Conservation (phyloP, 2,113 vertebrate species). For the Canis aureus region DNA sequence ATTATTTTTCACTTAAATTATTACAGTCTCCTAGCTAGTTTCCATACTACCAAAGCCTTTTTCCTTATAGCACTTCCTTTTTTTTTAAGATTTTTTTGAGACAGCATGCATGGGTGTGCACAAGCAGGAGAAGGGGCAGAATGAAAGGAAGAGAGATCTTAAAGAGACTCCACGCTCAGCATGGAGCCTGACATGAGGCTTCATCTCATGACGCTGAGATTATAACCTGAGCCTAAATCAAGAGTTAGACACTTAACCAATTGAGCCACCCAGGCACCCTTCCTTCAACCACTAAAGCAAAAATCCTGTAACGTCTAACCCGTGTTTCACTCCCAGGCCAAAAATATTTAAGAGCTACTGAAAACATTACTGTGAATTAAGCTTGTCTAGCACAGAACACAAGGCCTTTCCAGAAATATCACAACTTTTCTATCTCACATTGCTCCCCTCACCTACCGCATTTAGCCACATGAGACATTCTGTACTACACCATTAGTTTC, state of each 20-base stretch:
- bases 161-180: no score
- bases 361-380: not conserved
- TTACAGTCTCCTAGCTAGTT: not conserved
- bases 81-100: no score
- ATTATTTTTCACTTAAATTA: not conserved
- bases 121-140: no score
- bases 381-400: not conserved
- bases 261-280: no score
- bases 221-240: no score
- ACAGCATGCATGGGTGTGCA: no score
- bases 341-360: not conserved
- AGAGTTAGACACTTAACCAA: no score
- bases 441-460: not conserved
- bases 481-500: not conserved
- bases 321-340: not conserved
- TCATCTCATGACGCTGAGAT: no score
- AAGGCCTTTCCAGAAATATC: not conserved
- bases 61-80: not conserved
- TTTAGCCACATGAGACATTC: not conserved
- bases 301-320: not conserved
- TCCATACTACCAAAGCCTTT: not conserved
- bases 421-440: not conserved
- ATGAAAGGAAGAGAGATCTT: no score
- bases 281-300: not conserved
- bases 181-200: no score